Base-by-base conservation (phyloP, 92 coral and sea anemone species). In the Zoanthus sociatus region DNA sequence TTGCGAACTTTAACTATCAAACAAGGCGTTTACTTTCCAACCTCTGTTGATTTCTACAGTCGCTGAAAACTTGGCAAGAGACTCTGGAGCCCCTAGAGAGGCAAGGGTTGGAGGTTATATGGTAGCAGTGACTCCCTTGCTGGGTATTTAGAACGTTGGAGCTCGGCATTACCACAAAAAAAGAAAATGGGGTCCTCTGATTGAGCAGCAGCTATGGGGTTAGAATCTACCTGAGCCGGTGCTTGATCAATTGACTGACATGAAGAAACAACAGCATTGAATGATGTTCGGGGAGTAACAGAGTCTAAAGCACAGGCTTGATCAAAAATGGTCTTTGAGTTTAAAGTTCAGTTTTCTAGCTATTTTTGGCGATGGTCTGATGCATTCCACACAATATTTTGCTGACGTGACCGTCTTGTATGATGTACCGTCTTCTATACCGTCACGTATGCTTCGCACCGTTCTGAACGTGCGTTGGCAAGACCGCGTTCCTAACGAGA, bases 81-180 rank as follows among this genome's bases (percentile, higher is more conserved):
- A 53, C 32, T 73, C 14, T 17, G 86, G 90, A 67, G 86, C 31
- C 21, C 81, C 66, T 70, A 88, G 31, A 31, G 92, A 71, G 77
- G 94, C 92, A 33, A 90, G 94, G n/a, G 90, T 71, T 30, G 93
- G 92, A 8, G 89, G 83, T 87, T 90, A 88, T 86, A 74, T 45
- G 11, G 90, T 88, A 53, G 93, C 94, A 16, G 97, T 76, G 17
- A 90, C 82, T 86, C 78, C 81, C 31, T 87, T 87, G 88, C 93
- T 9, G 87, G 73, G 20, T 91, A 91, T 78, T 56, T 89, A 7
- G 90, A 86, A 18, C 92, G 88, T 15, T 86, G 87, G 72, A 89
- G 94, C 55, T 73, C 88, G 33, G 61, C 13, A 67, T 88, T 89
- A 14, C 92, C 94, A 92, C 92, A 92, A 83, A 89, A 92, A 88